These are phyloP conservation scores for Lytechinus pictus DNA, from an alignment of 35 echinoderm and acorn worm genomes.

Conservation along the genomic window DNA sequence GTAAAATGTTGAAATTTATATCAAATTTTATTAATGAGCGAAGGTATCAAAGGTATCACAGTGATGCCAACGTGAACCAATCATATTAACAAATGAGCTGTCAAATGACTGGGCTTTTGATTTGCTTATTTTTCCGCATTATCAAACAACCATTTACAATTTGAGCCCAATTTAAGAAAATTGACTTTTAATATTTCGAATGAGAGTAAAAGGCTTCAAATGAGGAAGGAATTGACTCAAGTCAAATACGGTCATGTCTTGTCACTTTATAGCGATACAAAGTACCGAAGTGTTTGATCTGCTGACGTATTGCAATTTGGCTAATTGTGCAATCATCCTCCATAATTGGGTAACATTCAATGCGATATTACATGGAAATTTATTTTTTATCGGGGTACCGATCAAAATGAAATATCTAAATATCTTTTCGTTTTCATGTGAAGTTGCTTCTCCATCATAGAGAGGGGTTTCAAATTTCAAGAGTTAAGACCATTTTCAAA, in stretches of 20 bases:
- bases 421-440: too few species aligned
- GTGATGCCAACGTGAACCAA: neutral
- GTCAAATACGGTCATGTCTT: neutral
- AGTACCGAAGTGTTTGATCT: neutral
- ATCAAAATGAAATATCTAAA: too few species aligned
- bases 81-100: neutral
- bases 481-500: too few species aligned
- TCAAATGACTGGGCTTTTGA: too few species aligned
- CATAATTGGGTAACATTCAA: neutral
- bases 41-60: neutral
- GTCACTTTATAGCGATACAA: neutral
- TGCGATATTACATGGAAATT: too few species aligned
- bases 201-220: neutral
- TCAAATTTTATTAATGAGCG: neutral
- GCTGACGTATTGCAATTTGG: neutral
- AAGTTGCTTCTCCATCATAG: too few species aligned
- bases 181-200: conserved; percentile 5
- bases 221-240: neutral
- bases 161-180: neutral
- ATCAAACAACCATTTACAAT: neutral
- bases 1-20: too few species aligned
- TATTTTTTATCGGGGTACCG: too few species aligned
- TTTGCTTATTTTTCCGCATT: neutral
- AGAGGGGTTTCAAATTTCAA: too few species aligned
- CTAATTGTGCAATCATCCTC: neutral